Percentiles rank a stretch among this genome's conserved stretches.
Conservation (phyloP, 35 echinoderm and acorn worm species). For the Heliocidaris erythrogramma region DNA sequence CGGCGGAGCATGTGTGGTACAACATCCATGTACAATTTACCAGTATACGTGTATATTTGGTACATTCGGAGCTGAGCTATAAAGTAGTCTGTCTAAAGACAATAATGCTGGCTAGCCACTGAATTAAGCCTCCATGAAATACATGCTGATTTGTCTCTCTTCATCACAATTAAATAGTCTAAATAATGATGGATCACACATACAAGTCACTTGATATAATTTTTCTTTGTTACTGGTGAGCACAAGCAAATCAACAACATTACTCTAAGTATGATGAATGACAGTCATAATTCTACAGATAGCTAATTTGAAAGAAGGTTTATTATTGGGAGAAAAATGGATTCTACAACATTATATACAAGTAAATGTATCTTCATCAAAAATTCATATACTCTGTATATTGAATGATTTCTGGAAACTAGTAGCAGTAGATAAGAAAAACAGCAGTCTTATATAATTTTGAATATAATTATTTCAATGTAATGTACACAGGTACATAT, state of each 20-base stretch:
- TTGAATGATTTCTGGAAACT: too few relatives aligned
- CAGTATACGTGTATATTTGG: too few relatives aligned
- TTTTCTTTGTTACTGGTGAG: background rate
- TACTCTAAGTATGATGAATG: background rate
- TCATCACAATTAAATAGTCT: background rate
- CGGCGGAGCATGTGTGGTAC: too few relatives aligned
- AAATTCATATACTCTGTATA: too few relatives aligned
- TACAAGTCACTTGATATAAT: background rate
- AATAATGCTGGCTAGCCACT: background rate
- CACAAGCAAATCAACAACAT: background rate
- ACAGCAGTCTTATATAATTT: too few relatives aligned
- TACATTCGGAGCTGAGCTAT: too few relatives aligned
- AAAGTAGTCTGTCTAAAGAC: background rate
- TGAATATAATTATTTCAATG: too few relatives aligned
- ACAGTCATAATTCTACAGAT: background rate
- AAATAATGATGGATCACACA: background rate
- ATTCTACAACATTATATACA: too few relatives aligned
- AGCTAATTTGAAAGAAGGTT: background rate
- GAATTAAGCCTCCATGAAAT: background rate
- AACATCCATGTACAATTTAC: too few relatives aligned
- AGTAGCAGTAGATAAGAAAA: too few relatives aligned
- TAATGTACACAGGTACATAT: too few relatives aligned
- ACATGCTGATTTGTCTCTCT: background rate
- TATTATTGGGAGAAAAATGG: background rate
- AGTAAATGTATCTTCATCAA: too few relatives aligned